Percentiles rank a stretch among this genome's conserved stretches.
phyloP scores from a whole-genome alignment of 2,797 vertebrate genomes.

The Coreius guichenoti region DNA sequence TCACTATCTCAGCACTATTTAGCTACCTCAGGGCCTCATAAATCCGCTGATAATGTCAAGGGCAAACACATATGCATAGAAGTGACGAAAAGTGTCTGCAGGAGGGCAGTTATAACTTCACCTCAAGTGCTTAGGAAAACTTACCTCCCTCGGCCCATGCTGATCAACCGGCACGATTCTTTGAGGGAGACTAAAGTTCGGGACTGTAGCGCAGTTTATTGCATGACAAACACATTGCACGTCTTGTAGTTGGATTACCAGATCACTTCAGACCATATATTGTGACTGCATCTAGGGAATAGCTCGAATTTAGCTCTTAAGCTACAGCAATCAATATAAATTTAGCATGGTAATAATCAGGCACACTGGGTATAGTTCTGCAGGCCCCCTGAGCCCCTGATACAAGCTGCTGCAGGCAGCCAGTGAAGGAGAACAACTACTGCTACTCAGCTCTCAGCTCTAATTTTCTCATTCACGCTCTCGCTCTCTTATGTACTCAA shows the following conservation, averaged over 20 bases:
- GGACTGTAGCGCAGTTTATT: slow-evolving; percentile 52
- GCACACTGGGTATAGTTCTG: slow-evolving; percentile 71
- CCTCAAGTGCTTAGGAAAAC: slow-evolving; percentile 20
- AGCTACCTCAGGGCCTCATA: slow-evolving; percentile 74
- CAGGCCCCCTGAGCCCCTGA: slow-evolving; percentile 57
- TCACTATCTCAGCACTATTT: slow-evolving; percentile 78
- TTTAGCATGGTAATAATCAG: slow-evolving; percentile 82
- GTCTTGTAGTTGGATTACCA: slow-evolving; percentile 72
- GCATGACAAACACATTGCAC: slow-evolving; percentile 63
- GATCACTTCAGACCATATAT: slow-evolving; percentile 66
- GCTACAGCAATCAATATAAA: slow-evolving; percentile 82
- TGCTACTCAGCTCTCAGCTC: slow-evolving; percentile 43
- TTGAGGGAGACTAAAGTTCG: slow-evolving; percentile 39
- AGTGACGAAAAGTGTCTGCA: slow-evolving; percentile 67
- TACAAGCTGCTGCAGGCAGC: slow-evolving; percentile 56
- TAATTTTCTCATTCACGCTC: slow-evolving; percentile 32
- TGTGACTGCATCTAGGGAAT: slow-evolving; percentile 69
- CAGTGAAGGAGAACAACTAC: slow-evolving; percentile 51
- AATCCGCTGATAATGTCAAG: slow-evolving; percentile 82
- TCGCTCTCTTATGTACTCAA: slow-evolving; percentile 37
- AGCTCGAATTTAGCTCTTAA: slow-evolving; percentile 78
- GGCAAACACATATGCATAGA: slow-evolving; percentile 77
- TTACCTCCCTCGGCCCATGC: not conserved
- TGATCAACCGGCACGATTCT: slow-evolving; percentile 37
- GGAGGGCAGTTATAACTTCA: slow-evolving; percentile 66